Evolutionary conservation across 2,888 invertebrate genomes (phyloP).

Genomic region (Metopia argyrocephala): DNA sequence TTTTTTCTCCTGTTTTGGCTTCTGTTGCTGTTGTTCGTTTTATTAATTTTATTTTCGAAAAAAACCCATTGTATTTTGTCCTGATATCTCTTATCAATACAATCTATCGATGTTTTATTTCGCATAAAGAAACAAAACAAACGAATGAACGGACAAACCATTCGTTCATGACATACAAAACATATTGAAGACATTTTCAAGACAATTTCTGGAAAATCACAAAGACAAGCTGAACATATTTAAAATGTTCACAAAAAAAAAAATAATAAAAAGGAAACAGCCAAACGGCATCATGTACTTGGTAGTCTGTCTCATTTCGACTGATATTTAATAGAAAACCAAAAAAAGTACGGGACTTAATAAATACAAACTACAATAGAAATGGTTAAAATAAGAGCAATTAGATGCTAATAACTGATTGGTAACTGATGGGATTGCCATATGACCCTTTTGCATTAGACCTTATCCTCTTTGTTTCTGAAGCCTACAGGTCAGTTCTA

Average conservation of each 20-base stretch:
- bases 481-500: background rate
- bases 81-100: conserved; percentile 62
- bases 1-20: background rate
- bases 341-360: background rate
- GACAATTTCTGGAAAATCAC: conserved; percentile 44
- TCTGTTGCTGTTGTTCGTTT: conserved; percentile 15
- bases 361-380: conserved; percentile 1
- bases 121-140: conserved; percentile 19
- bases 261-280: conserved; percentile 5
- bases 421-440: too few species aligned
- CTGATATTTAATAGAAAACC: conserved; percentile 14
- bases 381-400: background rate
- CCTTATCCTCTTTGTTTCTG: too few species aligned
- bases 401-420: too few species aligned
- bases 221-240: conserved; percentile 39
- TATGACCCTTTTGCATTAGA: too few species aligned
- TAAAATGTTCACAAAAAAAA: conserved; percentile 32
- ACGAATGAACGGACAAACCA: conserved; percentile 18
- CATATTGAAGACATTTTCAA: conserved; percentile 29
- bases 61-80: conserved; percentile 54
- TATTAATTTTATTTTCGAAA: conserved; percentile 49
- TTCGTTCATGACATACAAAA: conserved; percentile 12
- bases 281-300: conserved; percentile 8
- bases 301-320: conserved; percentile 19
- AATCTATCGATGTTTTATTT: conserved; percentile 55